Base-by-base conservation (phyloP, 1,140 invertebrate species). In the Hyposmocoma kahamanoa region DNA sequence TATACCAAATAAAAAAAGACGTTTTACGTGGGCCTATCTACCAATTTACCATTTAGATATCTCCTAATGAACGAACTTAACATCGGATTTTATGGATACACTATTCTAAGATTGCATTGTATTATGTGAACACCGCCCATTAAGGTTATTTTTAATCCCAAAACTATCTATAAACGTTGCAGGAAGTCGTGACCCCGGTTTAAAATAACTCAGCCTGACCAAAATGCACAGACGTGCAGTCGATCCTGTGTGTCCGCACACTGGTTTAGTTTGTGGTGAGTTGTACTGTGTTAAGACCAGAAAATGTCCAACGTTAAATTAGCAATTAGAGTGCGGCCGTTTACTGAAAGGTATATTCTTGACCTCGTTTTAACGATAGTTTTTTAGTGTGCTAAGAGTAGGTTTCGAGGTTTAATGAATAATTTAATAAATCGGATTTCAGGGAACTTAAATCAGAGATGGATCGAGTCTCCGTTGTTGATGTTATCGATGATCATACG, bases 401-500 rank as follows among this genome's bases (percentile, higher is more conserved):
- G 24, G 11, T 28, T n/a, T n/a, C n/a, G n/a, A n/a, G n/a, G n/a
- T n/a, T 28, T 42, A 47, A 0, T 42, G 13, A 15, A 34, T 17
- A 36, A 30, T 21, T 42, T 50, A n/a, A 20, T 39, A 50, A 22
- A 24, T 48, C 36, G 42, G 46, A 54, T 69, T 68, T 19, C 53
- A 82, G 78, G 51, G 78, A 82, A 47, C 38, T 75, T 11, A 75
- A 59, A 50, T 67, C 56, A 5, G 72, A 78, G 1, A 71, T 67
- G 42, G 63, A 73, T 24, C 50, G 53, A 9, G 32, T 56, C 0
- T 44, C 62, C 15, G 79, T 88, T n/a, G 73, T 89, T 1, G 62
- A 62, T 42, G 73, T 89, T 8, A 56, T 87, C 42, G 82, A 87
- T 53, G 62, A 72, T 13, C 75, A 81, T 22, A 84, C 83, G 17